Conservation (phyloP, 2,888 invertebrate species). For the Thymelicus sylvestris region DNA sequence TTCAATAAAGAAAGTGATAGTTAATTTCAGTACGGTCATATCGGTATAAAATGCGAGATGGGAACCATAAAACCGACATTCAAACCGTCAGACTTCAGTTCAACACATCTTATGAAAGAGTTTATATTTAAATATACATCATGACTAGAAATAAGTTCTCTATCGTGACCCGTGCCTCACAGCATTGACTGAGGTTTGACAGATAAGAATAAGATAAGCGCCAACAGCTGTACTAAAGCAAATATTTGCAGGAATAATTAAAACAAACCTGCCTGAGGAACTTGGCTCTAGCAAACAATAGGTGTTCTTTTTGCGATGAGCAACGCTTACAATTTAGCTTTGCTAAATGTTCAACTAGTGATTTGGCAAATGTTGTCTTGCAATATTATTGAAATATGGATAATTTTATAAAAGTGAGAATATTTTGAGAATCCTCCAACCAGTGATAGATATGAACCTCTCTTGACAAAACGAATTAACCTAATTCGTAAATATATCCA, state of each 20-base stretch:
- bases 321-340: slow-evolving; percentile 22
- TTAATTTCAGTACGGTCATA: no score
- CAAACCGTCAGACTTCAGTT: not conserved
- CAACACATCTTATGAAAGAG: slow-evolving; percentile 9
- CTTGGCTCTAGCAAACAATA: slow-evolving; percentile 62
- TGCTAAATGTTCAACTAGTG: slow-evolving; percentile 2
- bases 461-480: no score
- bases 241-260: slow-evolving; percentile 79
- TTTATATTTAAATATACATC: slow-evolving; percentile 17
- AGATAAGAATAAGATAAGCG: slow-evolving; percentile 79
- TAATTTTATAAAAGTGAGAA: no score
- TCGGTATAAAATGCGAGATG: no score
- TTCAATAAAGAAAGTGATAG: no score
- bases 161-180: slow-evolving; percentile 67
- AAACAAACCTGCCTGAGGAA: slow-evolving; percentile 67
- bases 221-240: slow-evolving; percentile 68
- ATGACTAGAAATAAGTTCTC: slow-evolving; percentile 24
- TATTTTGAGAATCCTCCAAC: no score
- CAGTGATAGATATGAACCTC: no score
- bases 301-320: slow-evolving; percentile 40
- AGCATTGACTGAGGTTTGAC: slow-evolving; percentile 84
- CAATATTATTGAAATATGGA: no score
- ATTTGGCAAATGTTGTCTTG: no score
- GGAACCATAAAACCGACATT: not conserved
- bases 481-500: no score